Evolutionary conservation across 2,113 vertebrate species (phyloP).

Genomic region (Otocyon megalotis): DNA sequence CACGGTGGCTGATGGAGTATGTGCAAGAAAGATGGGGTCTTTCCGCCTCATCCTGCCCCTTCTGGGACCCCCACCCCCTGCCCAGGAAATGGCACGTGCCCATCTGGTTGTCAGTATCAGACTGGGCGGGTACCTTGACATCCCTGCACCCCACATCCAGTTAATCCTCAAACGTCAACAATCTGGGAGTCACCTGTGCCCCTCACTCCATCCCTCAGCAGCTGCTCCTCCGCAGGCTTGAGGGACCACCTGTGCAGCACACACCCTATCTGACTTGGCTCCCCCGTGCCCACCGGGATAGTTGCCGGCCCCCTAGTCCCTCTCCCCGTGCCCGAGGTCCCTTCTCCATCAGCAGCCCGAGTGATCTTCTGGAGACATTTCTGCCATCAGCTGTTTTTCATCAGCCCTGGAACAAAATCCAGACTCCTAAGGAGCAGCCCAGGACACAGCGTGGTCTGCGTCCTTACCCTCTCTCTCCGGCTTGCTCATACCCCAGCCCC

Average conservation of each 20-base stretch:
- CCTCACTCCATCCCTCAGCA: not conserved
- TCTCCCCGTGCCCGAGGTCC: too few species aligned
- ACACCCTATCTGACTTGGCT: accelerated
- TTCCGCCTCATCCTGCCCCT: not conserved
- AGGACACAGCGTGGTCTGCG: accelerated
- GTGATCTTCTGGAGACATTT: not conserved
- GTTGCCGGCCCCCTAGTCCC: accelerated
- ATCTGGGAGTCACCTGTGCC: not conserved
- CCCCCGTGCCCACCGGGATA: accelerated
- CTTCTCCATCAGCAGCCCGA: not conserved
- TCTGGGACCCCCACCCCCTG: not conserved
- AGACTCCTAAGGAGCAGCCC: too few species aligned
- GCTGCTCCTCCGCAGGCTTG: not conserved
- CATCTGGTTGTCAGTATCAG: accelerated
- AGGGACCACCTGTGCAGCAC: not conserved
- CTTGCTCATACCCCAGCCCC: not conserved
- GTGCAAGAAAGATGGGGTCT: not conserved
- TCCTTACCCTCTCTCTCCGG: not conserved
- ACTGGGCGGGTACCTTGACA: accelerated
- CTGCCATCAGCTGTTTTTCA: not conserved
- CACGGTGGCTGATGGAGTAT: accelerated
- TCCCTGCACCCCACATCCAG: accelerated
- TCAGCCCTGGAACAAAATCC: not conserved
- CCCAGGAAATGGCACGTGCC: not conserved
- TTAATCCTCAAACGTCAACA: not conserved